phyloP scores from a whole-genome alignment of 2,888 invertebrate genomes.

The Coleophora deauratella region DNA sequence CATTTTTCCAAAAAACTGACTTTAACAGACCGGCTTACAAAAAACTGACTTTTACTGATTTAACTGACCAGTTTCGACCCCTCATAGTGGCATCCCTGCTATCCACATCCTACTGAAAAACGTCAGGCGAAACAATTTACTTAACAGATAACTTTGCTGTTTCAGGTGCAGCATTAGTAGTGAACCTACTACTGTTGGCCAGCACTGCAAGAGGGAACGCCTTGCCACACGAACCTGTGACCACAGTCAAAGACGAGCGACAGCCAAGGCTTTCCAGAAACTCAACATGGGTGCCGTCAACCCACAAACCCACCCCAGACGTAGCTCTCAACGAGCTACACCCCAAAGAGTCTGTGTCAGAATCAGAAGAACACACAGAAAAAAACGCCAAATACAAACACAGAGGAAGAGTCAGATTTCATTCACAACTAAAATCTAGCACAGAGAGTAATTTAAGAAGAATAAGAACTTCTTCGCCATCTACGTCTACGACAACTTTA shows the following conservation, averaged over 20 bases:
- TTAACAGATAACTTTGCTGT: slow-evolving; percentile 12
- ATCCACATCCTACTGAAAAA: too few species aligned
- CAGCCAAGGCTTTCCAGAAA: slow-evolving; percentile 34
- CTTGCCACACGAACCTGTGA: slow-evolving; percentile 42
- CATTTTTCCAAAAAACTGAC: too few species aligned
- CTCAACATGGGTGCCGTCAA: slow-evolving; percentile 32
- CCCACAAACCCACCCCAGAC: slow-evolving; percentile 43
- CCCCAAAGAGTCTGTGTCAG: slow-evolving; percentile 52
- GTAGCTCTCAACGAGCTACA: slow-evolving; percentile 56
- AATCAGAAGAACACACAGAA: slow-evolving; percentile 53
- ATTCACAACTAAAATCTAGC: slow-evolving; percentile 35
- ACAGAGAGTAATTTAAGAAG: slow-evolving; percentile 38
- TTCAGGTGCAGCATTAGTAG: slow-evolving; percentile 67
- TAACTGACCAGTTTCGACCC: too few species aligned
- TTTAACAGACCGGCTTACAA: too few species aligned
- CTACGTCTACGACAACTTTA: slow-evolving; percentile 30
- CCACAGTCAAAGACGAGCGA: slow-evolving; percentile 40
- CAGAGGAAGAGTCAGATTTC: slow-evolving; percentile 55
- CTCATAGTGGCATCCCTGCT: too few species aligned
- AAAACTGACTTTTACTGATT: too few species aligned
- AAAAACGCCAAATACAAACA: slow-evolving; percentile 67
- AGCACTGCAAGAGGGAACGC: slow-evolving; percentile 48
- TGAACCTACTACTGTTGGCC: slow-evolving; percentile 58
- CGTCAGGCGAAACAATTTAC: too few species aligned
- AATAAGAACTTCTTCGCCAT: slow-evolving; percentile 16